Base-by-base conservation (phyloP, 2,888 invertebrate genomes). In the Polydesmus complanatus region DNA sequence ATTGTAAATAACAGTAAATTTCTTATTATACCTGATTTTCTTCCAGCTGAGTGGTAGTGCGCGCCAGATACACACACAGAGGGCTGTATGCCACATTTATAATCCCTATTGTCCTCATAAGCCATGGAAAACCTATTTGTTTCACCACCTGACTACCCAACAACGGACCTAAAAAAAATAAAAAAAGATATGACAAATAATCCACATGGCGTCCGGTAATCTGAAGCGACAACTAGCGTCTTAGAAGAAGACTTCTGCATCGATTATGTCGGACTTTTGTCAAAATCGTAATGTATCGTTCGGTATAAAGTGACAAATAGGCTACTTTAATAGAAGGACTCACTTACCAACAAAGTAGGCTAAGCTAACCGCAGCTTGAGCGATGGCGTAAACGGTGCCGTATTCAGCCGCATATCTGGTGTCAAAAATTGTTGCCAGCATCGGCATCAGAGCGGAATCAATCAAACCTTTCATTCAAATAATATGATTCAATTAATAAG, bases 311-410 rank as follows among this genome's bases (percentile, higher is more conserved):
- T n/a, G n/a, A n/a, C n/a, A n/a, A n/a, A n/a, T n/a, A n/a, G n/a
- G n/a, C n/a, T n/a, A n/a, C n/a, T n/a, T n/a, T n/a, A n/a, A n/a
- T n/a, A n/a, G n/a, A n/a, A n/a, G n/a, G n/a, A n/a, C n/a, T n/a
- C n/a, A 37, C 67, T 73, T 74, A 85, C 85, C 85, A 54, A 88
- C 73, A 27, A 83, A 83, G 71, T 89, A 90, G 23, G 88, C 88
- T 55, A 88, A 74, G 67, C 88, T 85, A 53, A 88, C 87, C 2
- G 88, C 83, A 19, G 83, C 82, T 75, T 90, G 89, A 68, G 87
- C 88, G 60, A 90, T 79, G 58, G 89, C 85, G 71, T 89, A 90
- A n/a, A 88, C 83, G 1, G 82, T 81, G 2, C 86, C 86, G 70
- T 88, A 88, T 66, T 81, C 80, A n/a, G 80, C 80, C 65, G 77